A percentile compares a stretch with the other conserved stretches of the same genome.
These are phyloP conservation scores for Etia nguti DNA, from an alignment of 2,113 vertebrate genomes.

Conservation along the genomic window DNA sequence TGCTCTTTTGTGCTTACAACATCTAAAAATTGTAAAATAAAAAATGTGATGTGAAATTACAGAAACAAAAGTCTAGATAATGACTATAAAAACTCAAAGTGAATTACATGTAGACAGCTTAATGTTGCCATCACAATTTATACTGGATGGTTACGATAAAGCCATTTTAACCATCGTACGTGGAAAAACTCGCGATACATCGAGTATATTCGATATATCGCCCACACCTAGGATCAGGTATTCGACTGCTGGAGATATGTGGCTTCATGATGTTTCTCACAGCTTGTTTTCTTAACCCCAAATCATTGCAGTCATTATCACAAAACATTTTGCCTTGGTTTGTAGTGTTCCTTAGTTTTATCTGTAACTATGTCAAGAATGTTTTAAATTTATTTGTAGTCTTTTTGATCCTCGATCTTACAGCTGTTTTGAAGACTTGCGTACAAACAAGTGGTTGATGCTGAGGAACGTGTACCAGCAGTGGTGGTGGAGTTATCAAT, in stretches of 20 bases:
- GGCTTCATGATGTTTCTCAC: neutral
- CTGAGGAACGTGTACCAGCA: neutral
- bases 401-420: fast-evolving
- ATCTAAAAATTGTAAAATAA: neutral
- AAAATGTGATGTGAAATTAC: neutral
- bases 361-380: neutral
- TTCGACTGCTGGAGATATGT: neutral
- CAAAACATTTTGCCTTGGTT: neutral
- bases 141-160: too few relatives aligned
- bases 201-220: too few relatives aligned
- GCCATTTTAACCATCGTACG: too few relatives aligned
- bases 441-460: fast-evolving
- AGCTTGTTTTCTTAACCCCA: neutral
- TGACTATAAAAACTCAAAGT: neutral
- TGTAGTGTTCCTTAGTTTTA: neutral
- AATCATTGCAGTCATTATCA: neutral
- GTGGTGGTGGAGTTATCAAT: neutral
- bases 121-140: too few relatives aligned
- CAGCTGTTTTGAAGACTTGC: neutral
- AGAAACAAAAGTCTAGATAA: neutral
- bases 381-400: neutral
- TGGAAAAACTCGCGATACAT: too few relatives aligned
- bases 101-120: neutral
- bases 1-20: neutral
- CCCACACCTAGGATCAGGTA: constrained; percentile 77